phyloP scores from a whole-genome alignment of 2,797 vertebrate genomes.

The Fratercula arctica region DNA sequence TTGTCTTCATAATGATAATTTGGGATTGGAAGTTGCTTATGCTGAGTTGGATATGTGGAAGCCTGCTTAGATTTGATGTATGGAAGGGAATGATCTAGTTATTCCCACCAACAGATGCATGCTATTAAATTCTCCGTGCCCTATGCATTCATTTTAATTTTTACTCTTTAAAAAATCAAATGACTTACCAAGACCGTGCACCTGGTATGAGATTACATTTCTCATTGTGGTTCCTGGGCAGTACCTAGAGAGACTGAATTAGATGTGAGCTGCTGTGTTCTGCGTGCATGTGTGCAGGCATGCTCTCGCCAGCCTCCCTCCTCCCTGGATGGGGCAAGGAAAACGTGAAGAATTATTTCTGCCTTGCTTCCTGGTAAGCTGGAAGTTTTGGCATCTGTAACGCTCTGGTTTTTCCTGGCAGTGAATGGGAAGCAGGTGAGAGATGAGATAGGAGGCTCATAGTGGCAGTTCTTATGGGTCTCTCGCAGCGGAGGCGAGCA shows the following conservation, averaged over 20 bases:
- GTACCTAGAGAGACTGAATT: neutral
- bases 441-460: neutral
- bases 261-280: neutral
- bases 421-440: neutral
- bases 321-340: neutral
- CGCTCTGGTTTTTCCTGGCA: accelerated
- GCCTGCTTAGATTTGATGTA: neutral
- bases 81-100: neutral
- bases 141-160: neutral
- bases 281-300: accelerated
- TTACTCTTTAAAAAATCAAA: neutral
- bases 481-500: neutral
- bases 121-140: neutral
- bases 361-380: neutral
- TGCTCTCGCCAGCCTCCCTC: neutral
- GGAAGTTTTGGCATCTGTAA: neutral
- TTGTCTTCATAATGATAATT: accelerated
- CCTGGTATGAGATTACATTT: neutral
- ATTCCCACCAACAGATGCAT: neutral
- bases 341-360: neutral
- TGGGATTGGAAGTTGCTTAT: neutral
- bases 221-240: neutral
- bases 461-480: neutral
- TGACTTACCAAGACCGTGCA: accelerated
- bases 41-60: neutral